Base-by-base conservation (phyloP, 2,888 invertebrate genomes). In the Volucella inanis region DNA sequence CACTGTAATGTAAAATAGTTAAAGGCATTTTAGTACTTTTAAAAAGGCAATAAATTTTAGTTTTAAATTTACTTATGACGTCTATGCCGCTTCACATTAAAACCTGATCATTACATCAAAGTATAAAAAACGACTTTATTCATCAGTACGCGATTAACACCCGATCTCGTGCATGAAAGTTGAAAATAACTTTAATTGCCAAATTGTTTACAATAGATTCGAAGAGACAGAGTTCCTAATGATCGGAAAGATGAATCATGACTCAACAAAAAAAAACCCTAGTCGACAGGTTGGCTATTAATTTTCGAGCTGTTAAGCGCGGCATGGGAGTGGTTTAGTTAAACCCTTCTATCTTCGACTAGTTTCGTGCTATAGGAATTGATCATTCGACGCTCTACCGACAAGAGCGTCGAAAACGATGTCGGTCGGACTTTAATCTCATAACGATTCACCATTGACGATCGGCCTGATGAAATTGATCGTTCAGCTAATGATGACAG, bases 401-500 rank as follows among this genome's bases (percentile, higher is more conserved):
- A 75, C 57, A 59, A 79, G 59, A 18, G 14, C 68, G 43, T 61
- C 43, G 11, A 22, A 49, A 54, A 10, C 43, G 65, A 52, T 45
- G 75, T 75, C 75, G 65, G 70, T 31, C 31, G 31, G 6, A 68
- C 70, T 84, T 18, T 70, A 70, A 55, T 70, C 49, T 79, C 52
- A 9, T 62, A 59, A 18, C 71, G 65, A 55, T 67, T 31, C 31
- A 31, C 57, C 49, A 39, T 41, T 38, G 65, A 74, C 64, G 31
- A 57, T 31, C 31, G 6, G 6, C 62, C 64, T 47, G 79, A 65
- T 64, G 84, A 84, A 79, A 84, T 47, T 47, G 50, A 65, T 79
- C 65, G 55, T 55, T 71, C 61, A 31, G 62, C 84, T 80, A 75
- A 84, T 79, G 84, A 80, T 80, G 84, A 80, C 75, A 71, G 79